These are phyloP conservation scores for Lamprotornis superbus DNA, from an alignment of 2,113 vertebrate species.

Conservation along the genomic window DNA sequence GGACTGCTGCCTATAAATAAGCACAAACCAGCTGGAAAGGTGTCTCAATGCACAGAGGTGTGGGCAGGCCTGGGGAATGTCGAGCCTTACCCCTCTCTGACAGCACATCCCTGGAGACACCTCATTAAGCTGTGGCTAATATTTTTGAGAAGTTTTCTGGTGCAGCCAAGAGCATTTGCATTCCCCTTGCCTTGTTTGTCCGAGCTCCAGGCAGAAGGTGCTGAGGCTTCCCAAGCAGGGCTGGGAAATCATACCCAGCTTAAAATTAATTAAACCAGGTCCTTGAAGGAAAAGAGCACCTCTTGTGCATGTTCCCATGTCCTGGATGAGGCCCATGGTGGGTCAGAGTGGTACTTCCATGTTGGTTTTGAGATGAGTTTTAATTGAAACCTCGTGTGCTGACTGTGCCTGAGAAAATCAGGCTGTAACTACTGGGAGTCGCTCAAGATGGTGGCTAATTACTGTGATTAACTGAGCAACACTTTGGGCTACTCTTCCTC, in stretches of 20 bases:
- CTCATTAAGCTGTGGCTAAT: neutral
- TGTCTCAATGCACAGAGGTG: neutral
- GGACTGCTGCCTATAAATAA: conserved; percentile 7
- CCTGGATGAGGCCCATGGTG: neutral
- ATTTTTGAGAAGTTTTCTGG: neutral
- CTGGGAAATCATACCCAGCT: neutral
- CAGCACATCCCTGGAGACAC: neutral
- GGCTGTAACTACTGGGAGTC: neutral
- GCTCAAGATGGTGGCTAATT: conserved; percentile 33
- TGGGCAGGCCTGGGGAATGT: neutral
- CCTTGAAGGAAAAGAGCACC: neutral
- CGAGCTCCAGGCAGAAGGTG: neutral
- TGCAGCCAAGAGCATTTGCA: neutral
- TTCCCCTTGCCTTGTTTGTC: neutral
- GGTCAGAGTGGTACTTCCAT: neutral
- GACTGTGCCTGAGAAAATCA: neutral
- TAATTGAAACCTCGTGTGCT: neutral
- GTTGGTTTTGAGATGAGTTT: neutral
- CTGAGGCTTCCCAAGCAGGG: neutral
- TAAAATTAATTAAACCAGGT: neutral
- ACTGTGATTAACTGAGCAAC: neutral
- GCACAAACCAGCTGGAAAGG: neutral
- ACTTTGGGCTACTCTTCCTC: neutral
- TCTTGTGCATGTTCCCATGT: neutral
- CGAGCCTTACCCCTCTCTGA: neutral